A percentile compares a stretch with the other conserved stretches of the same genome.
Evolutionary conservation across 2,888 invertebrate species (phyloP).

Genomic region (Drosophila subsilvestris): DNA sequence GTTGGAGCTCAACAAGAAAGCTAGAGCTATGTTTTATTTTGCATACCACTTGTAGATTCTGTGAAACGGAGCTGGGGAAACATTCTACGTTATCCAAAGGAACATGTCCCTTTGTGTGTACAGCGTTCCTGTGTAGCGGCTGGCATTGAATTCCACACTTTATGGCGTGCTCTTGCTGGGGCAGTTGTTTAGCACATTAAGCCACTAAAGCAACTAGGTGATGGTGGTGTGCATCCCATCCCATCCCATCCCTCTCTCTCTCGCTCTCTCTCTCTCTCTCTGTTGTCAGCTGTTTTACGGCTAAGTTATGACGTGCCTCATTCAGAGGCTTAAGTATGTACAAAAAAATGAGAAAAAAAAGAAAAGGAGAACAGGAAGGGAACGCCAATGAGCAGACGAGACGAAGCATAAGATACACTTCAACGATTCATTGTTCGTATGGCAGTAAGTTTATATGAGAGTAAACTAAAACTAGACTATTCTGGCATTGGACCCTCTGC

Average conservation of each 20-base stretch:
- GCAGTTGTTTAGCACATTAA: constrained; percentile 73
- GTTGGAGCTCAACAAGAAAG: too few relatives aligned
- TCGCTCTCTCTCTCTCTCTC: background rate
- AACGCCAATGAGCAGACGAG: background rate
- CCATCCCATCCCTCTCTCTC: background rate
- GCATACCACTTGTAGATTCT: too few relatives aligned
- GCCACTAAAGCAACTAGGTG: constrained; percentile 66
- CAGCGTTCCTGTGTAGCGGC: too few relatives aligned
- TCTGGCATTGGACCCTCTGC: background rate
- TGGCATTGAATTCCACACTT: constrained; percentile 44
- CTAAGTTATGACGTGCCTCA: constrained; percentile 73
- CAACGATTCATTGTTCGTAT: background rate
- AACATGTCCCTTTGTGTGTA: too few relatives aligned
- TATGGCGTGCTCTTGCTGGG: constrained; percentile 42
- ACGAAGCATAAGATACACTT: background rate
- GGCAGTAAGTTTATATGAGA: too few relatives aligned
- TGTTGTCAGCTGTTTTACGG: constrained; percentile 75
- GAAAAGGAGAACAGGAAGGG: constrained; percentile 13
- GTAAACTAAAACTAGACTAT: too few relatives aligned
- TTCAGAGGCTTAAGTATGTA: constrained; percentile 61
- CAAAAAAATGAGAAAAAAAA: constrained; percentile 30
- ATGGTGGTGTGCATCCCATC: constrained; percentile 10
- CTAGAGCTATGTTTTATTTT: too few relatives aligned
- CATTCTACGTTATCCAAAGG: too few relatives aligned
- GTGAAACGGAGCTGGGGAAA: too few relatives aligned